A percentile compares a stretch with the other conserved stretches of the same genome.
Evolutionary conservation across 2,888 invertebrate genomes (phyloP).

Genomic region (Eilema sororculum): DNA sequence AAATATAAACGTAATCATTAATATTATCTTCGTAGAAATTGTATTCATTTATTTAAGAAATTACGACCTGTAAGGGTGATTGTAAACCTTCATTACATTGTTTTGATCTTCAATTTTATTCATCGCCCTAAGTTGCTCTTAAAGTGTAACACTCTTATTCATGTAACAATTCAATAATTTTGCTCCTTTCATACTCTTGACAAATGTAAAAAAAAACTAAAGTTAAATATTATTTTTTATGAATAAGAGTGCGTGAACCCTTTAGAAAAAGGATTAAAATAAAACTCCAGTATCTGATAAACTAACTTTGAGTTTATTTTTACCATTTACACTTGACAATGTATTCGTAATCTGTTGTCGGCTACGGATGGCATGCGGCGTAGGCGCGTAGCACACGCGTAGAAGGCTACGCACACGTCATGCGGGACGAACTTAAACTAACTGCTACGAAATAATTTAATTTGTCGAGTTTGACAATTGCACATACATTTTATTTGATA

Average conservation of each 20-base stretch:
- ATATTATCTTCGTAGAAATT: slow-evolving; percentile 9
- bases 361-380: slow-evolving; percentile 80
- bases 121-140: not conserved
- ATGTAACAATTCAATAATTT: not conserved
- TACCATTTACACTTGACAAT: slow-evolving; percentile 88
- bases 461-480: slow-evolving; percentile 47
- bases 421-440: slow-evolving; percentile 65
- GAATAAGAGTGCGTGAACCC: not conserved
- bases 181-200: not conserved
- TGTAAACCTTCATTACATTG: not conserved
- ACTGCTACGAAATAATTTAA: slow-evolving; percentile 65
- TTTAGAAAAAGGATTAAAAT: slow-evolving; percentile 59
- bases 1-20: not conserved
- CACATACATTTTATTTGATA: slow-evolving; percentile 21
- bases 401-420: slow-evolving; percentile 76
- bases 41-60: slow-evolving; percentile 17
- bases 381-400: slow-evolving; percentile 82
- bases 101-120: not conserved
- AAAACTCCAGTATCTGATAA: slow-evolving; percentile 86
- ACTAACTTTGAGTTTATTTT: slow-evolving; percentile 88
- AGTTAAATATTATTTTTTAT: not conserved
- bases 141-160: slow-evolving; percentile 2
- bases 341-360: slow-evolving; percentile 86
- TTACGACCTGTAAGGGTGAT: not conserved
- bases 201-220: not conserved